These are phyloP conservation scores for Camponotus vicinus DNA, from an alignment of 1,140 invertebrate genomes.

Conservation along the genomic window DNA sequence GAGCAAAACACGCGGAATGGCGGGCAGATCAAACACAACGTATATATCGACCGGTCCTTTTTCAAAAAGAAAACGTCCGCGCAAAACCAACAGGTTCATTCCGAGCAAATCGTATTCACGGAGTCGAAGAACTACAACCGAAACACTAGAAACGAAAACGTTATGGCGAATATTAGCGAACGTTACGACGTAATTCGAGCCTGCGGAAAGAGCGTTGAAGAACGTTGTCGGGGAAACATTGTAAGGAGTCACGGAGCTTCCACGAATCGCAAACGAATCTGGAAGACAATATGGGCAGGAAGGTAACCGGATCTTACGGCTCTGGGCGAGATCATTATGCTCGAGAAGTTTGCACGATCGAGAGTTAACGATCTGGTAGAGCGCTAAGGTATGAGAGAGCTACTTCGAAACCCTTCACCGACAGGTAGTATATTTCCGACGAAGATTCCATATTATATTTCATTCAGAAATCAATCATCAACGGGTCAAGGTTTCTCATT, in stretches of 20 bases:
- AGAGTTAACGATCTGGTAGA: conserved; percentile 73
- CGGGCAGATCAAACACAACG: conserved; percentile 47
- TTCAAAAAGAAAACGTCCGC: background rate
- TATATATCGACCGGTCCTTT: conserved; percentile 29
- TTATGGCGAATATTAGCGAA: conserved; percentile 34
- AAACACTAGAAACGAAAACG: background rate
- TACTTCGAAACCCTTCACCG: conserved; percentile 48
- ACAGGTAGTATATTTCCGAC: conserved; percentile 19
- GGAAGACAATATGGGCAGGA: conserved; percentile 63
- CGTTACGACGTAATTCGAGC: conserved; percentile 58
- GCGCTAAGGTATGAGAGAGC: conserved; percentile 47
- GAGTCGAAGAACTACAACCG: too few species aligned
- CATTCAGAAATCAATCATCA: conserved; percentile 44
- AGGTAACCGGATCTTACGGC: conserved; percentile 74
- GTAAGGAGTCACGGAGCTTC: conserved; percentile 54
- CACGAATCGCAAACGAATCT: conserved; percentile 62
- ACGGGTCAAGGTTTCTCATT: conserved; percentile 20
- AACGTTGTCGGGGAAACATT: conserved; percentile 38
- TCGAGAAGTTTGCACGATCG: conserved; percentile 72
- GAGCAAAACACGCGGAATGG: conserved; percentile 42
- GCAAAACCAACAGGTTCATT: conserved; percentile 3
- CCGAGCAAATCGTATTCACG: background rate
- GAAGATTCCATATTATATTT: conserved; percentile 40
- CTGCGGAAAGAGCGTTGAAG: conserved; percentile 45
- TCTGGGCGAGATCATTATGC: conserved; percentile 70